Evolutionary conservation across 2,113 vertebrate species (phyloP).

Genomic region (Pristiophorus japonicus): DNA sequence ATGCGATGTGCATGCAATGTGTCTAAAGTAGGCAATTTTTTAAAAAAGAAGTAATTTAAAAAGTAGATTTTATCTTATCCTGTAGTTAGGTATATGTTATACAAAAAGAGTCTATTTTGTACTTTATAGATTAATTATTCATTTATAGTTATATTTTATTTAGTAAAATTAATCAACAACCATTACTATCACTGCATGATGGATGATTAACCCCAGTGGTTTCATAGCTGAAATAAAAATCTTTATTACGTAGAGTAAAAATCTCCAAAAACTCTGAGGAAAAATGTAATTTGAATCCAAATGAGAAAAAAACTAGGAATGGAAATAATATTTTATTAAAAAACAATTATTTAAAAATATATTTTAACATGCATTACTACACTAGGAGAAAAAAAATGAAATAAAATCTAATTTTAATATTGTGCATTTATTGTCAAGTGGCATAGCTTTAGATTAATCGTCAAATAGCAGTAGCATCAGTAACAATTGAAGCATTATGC

Average conservation of each 20-base stretch:
- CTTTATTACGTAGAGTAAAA: neutral
- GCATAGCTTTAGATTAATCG: constrained; percentile 11
- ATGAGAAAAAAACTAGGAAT: neutral
- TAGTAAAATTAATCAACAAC: constrained; percentile 27
- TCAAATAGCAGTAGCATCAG: constrained; percentile 25
- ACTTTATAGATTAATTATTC: neutral
- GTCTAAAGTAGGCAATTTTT: neutral
- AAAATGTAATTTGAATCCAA: constrained; percentile 8
- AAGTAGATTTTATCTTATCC: neutral
- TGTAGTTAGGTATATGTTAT: neutral
- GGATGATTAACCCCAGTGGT: neutral
- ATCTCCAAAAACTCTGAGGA: neutral
- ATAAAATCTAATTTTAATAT: constrained; percentile 17
- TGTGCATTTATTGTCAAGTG: constrained; percentile 20
- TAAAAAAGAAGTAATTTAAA: neutral
- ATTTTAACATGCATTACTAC: neutral
- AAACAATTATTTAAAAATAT: neutral
- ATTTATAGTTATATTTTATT: constrained; percentile 21
- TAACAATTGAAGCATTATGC: constrained; percentile 28
- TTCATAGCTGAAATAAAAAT: constrained; percentile 29
- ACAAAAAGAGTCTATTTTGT: neutral
- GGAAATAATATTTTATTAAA: neutral
- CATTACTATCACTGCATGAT: constrained; percentile 25
- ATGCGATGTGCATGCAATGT: neutral
- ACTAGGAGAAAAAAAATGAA: neutral